Evolutionary conservation across 2,888 invertebrate species (phyloP), one percentile per base, ranked within the genome.

Genomic region (Yponomeuta sedellus): DNA sequence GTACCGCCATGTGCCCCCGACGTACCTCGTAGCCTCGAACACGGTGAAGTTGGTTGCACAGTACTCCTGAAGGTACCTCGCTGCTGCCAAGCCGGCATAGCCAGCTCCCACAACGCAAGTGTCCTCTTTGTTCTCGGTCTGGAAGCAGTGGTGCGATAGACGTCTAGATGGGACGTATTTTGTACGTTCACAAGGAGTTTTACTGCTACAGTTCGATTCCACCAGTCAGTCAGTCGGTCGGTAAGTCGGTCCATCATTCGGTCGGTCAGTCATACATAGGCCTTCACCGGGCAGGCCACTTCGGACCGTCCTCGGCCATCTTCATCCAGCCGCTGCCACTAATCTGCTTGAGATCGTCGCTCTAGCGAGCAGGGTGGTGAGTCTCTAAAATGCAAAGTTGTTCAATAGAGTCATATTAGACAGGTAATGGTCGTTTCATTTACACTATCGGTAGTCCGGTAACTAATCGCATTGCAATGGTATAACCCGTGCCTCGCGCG

Each of bases 1-100:
- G 77, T 95, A 96, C 40, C 94, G 88, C 97, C 97, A 97, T 0
- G 96, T 96, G 1, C 97, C 97, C 8, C 97, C 97, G 19, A 96
- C 79, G 65, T 88, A 75, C 16, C 86, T 86, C 0, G 93, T 92
- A 71, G 95, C 94, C 75, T 97, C 97, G 75, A 94, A 96, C 10
- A 94, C 93, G 0, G 89, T 90, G 75, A 92, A 92, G 69, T 93
- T 89, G 67, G 88, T 83, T 58, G 82, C 81, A 0, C 81, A 81
- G 73, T 92, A 85, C 70, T 91, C 85, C 69, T 92, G 83, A 68
- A 94, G 84, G 75, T 94, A 94, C 25, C 94, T 88, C 0, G 94
- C 90, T 0, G 94, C 92, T 63, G 92, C 93, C 16, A 96, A 82
- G 0, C 96, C 96, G 0, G 95, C 94, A 34, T 95, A 95, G 0